Evolutionary conservation across 2,797 vertebrate genomes (phyloP).

Genomic region (Sciaenops ocellatus): DNA sequence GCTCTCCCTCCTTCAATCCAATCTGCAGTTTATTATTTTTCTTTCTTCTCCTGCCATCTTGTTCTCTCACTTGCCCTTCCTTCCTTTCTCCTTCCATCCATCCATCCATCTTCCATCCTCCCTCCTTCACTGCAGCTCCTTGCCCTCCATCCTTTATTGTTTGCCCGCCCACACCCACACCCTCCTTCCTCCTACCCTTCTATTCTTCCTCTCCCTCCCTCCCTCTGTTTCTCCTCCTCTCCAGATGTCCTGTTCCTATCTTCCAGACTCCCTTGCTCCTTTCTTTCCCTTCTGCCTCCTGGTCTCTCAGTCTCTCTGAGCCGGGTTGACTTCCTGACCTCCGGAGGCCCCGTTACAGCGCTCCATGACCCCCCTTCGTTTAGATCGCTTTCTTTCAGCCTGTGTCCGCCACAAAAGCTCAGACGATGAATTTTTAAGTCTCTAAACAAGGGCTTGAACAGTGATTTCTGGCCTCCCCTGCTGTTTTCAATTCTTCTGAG

Average conservation of each 20-base stretch:
- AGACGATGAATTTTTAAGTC: slow-evolving; percentile 64
- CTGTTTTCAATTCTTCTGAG: slow-evolving; percentile 35
- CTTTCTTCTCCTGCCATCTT: slow-evolving; percentile 85
- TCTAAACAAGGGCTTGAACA: slow-evolving; percentile 36
- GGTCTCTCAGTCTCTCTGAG: slow-evolving; percentile 61
- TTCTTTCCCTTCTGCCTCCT: slow-evolving; percentile 78
- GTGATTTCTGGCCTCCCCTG: slow-evolving; percentile 48
- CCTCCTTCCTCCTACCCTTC: slow-evolving; percentile 71
- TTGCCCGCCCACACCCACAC: slow-evolving; percentile 66
- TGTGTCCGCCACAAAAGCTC: slow-evolving; percentile 31
- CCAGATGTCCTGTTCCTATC: slow-evolving; percentile 85
- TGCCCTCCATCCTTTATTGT: slow-evolving; percentile 78
- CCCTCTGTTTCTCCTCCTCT: slow-evolving; percentile 78
- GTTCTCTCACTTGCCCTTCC: slow-evolving; percentile 66
- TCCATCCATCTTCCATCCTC: slow-evolving; percentile 58
- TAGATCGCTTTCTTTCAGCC: slow-evolving; percentile 48
- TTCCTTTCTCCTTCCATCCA: slow-evolving; percentile 81
- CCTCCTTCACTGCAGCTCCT: slow-evolving; percentile 60
- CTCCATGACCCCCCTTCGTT: slow-evolving; percentile 60
- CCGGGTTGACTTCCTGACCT: slow-evolving; percentile 78
- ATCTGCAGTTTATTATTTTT: slow-evolving; percentile 80
- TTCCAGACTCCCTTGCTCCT: slow-evolving; percentile 82
- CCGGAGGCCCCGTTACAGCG: slow-evolving; percentile 71
- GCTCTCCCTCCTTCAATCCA: slow-evolving; percentile 87
- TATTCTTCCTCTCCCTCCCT: slow-evolving; percentile 72